Conservation (phyloP, 2,797 vertebrate genomes). For the Fringilla coelebs region DNA sequence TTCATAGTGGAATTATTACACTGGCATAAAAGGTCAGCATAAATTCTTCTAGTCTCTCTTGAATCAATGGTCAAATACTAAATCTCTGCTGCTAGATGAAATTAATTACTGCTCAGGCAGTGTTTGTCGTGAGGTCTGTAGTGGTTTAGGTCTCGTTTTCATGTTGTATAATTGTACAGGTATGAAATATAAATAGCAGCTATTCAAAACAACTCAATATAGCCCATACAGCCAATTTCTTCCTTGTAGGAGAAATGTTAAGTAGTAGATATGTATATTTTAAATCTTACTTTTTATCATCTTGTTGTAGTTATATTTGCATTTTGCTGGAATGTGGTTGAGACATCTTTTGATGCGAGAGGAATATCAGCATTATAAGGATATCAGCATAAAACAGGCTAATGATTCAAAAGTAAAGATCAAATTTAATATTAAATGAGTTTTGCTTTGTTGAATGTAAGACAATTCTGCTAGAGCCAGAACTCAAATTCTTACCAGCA, state of each 20-base stretch:
- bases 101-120: background rate
- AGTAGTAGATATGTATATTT: background rate
- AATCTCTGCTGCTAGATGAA: background rate
- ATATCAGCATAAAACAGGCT: background rate
- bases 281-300: background rate
- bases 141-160: background rate
- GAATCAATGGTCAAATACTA: background rate
- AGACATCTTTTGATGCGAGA: background rate
- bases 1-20: background rate
- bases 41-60: background rate
- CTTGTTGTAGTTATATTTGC: background rate
- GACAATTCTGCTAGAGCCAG: background rate
- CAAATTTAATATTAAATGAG: background rate
- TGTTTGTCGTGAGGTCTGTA: background rate
- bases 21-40: background rate
- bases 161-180: background rate
- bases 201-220: background rate
- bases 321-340: background rate
- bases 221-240: background rate
- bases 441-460: background rate
- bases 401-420: background rate
- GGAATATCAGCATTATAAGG: rapidly evolving
- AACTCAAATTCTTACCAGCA: background rate
- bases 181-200: background rate
- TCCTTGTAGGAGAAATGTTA: background rate